phyloP scores from a whole-genome alignment of 2,113 vertebrate species.

The Seriola dumerili region DNA sequence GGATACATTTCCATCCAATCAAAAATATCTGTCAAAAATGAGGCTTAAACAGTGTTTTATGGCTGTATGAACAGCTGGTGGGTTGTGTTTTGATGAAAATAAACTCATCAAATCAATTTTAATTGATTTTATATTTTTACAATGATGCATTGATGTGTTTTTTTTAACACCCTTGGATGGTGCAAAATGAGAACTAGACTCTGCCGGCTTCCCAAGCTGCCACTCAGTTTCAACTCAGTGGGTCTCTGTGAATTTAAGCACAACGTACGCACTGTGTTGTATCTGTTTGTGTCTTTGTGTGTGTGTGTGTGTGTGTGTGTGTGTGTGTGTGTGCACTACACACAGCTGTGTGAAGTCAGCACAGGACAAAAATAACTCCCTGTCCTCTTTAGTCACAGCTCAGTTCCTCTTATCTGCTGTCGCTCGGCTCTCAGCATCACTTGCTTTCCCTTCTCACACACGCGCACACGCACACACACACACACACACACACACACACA shows the following conservation, averaged over 20 bases:
- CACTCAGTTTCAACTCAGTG: neutral
- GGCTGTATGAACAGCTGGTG: neutral
- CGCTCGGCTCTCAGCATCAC: neutral
- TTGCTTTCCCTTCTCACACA: constrained; percentile 2
- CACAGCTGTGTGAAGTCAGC: constrained; percentile 21
- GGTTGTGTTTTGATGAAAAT: neutral
- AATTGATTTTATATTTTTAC: neutral
- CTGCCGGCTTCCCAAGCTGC: neutral
- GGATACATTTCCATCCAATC: neutral
- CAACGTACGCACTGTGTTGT: neutral
- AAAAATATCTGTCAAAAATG: neutral
- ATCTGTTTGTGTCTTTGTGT: no score
- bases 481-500: constrained; percentile 45
- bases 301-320: neutral
- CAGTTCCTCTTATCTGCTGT: neutral
- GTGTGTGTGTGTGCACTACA: neutral
- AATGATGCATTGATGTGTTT: neutral
- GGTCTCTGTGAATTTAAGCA: neutral
- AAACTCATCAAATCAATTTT: neutral
- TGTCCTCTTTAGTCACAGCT: constrained; percentile 10
- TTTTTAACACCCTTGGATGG: neutral
- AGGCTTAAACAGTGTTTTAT: neutral
- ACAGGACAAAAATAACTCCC: constrained; percentile 17
- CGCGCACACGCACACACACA: constrained; percentile 48
- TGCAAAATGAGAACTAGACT: neutral